Evolutionary conservation across 2,888 invertebrate species (phyloP), one percentile per base, ranked within the genome.

Genomic region (Nomada lathburiana): DNA sequence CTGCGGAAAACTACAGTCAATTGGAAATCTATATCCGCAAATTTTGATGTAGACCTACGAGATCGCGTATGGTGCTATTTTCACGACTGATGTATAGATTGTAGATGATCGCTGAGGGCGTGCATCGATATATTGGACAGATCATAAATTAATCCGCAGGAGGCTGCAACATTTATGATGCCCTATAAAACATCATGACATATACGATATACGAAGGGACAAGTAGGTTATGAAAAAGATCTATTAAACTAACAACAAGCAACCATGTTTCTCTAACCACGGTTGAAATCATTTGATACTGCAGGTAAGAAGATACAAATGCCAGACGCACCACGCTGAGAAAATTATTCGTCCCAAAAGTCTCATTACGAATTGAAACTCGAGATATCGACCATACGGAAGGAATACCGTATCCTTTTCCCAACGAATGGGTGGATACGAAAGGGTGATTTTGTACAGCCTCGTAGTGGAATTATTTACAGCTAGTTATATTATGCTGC

Each of bases 1-100:
- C 76, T 86, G 86, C 84, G 87, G 87, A 84, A 86, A 86, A 86
- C 86, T 87, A 86, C 80, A 86, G 84, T 86, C 86, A 87, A 87
- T 87, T 87, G 86, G 86, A 86, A 86, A 74, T 72, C 68, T 67
- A 71, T 77, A 76, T 59, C 77, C 74, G 42, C 60, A 57, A 52
- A 60, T 62, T 76, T 62, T 26, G 81, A 83, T 76, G 69, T 76
- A 76, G 77, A 74, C 64, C 76, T 70, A 42, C 62, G 53, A 57
- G 74, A 72, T 52, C 67, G 55, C 71, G 76, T 44, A 71, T 59
- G 68, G 60, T 62, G 47, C 62, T 64, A 55, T 60, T 75, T 76
- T 80, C 65, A 65, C 53, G 52, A 63, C 44, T 60, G 50, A 47
- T 67, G 59, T 44, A 50, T 71, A 57, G 76, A 80, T 76, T 63